Evolutionary conservation across 2,888 invertebrate genomes (phyloP), one percentile per base, ranked within the genome.

Genomic region (Maniola hyperantus): DNA sequence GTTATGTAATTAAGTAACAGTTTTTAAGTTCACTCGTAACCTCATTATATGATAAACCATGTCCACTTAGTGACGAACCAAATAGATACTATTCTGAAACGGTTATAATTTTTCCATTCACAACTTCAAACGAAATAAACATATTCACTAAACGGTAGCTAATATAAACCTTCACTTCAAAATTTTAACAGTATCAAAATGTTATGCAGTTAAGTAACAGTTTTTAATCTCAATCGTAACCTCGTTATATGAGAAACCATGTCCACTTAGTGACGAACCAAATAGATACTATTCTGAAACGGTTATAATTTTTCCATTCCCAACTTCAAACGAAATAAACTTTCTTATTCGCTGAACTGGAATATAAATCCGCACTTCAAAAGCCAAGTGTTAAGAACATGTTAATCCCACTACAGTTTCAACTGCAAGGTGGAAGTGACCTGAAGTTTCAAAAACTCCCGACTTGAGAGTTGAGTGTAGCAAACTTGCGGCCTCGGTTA

Each of bases 401-500:
- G 73, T 70, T 73, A 71, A 70, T 72, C 71, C 69, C 69, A 65
- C 70, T 71, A 57, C 70, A 69, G 65, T 69, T 68, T 33, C 68
- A 70, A 64, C 62, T 70, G 70, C 55, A 66, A 71, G 71, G 70
- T 71, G 65, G 69, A 65, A 70, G 69, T 72, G 69, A 73, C 72
- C 72, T 72, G 55, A 68, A 72, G 66, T 73, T 71, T 73, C 59
- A 62, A 69, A 74, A 74, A 71, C 73, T 71, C 70, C 71, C 70
- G 67, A 72, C 67, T 71, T 69, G 65, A 61, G 83, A 80, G 79
- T 74, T 70, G 66, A 61, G 83, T 81, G 79, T 74, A 77, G 73
- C 78, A 78, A 82, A 86, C 79, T 85, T 84, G 84, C 76, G 83
- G 83, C 78, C 76, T 78, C 79, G 73, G 74, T 71, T 76, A 75